phyloP scores from a whole-genome alignment of 2,797 vertebrate genomes.

The Coccyzus lansbergi region DNA sequence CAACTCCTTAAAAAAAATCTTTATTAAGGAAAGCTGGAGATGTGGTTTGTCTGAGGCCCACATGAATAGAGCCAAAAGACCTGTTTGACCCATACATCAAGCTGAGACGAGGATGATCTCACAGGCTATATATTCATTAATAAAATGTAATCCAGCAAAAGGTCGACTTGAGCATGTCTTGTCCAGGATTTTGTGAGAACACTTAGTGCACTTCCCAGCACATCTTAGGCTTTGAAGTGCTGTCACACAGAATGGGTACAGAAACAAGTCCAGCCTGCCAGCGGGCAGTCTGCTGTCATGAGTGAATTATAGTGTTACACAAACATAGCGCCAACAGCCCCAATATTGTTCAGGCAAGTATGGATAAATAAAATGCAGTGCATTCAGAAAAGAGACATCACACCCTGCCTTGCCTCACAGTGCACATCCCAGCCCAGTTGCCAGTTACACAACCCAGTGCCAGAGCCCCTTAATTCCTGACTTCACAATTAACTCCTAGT shows the following conservation, averaged over 20 bases:
- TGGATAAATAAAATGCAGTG: neutral
- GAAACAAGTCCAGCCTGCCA: neutral
- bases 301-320: neutral
- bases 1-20: neutral
- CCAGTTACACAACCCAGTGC: neutral
- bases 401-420: neutral
- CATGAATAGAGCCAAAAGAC: neutral
- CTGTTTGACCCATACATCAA: neutral
- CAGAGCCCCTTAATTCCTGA: neutral
- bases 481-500: neutral
- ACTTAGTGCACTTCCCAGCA: neutral
- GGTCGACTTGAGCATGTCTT: neutral
- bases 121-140: neutral
- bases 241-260: neutral
- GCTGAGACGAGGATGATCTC: neutral
- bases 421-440: neutral
- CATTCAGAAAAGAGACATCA: neutral
- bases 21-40: neutral
- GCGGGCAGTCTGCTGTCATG: neutral
- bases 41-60: neutral
- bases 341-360: neutral
- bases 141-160: neutral
- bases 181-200: neutral
- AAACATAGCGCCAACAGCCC: fast-evolving
- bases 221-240: neutral